A percentile compares a stretch with the other conserved stretches of the same genome.
These are phyloP conservation scores for Phaethornis superciliosus DNA, from an alignment of 2,113 vertebrate species.

Conservation along the genomic window DNA sequence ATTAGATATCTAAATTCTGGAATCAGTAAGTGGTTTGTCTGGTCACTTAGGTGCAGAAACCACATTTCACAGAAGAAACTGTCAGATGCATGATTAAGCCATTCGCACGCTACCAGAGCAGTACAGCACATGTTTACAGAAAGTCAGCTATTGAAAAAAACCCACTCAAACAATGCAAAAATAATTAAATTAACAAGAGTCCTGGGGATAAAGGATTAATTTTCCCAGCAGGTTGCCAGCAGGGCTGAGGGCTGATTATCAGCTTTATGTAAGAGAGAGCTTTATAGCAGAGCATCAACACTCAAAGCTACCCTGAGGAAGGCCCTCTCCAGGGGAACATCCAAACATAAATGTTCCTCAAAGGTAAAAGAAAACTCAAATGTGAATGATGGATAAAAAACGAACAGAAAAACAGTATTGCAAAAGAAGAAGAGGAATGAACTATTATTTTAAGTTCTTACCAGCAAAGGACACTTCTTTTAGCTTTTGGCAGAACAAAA, in stretches of 20 bases:
- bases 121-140: background rate
- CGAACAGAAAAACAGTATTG: background rate
- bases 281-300: background rate
- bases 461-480: background rate
- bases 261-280: background rate
- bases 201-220: background rate
- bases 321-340: background rate
- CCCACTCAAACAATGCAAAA: background rate
- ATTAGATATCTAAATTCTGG: constrained; percentile 27
- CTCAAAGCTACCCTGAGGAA: background rate
- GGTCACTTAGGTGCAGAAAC: background rate
- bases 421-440: background rate
- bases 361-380: background rate
- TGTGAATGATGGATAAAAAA: background rate
- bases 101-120: background rate
- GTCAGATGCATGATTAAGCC: background rate
- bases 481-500: constrained; percentile 7
- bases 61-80: background rate
- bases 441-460: background rate
- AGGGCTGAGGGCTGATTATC: background rate
- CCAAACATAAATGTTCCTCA: background rate
- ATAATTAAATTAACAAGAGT: constrained; percentile 44
- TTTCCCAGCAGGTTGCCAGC: background rate
- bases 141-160: constrained; percentile 11
- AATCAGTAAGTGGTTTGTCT: background rate